Base-by-base conservation (phyloP, 2,888 invertebrate species). In the Imbricaverruca yamaguchii region DNA sequence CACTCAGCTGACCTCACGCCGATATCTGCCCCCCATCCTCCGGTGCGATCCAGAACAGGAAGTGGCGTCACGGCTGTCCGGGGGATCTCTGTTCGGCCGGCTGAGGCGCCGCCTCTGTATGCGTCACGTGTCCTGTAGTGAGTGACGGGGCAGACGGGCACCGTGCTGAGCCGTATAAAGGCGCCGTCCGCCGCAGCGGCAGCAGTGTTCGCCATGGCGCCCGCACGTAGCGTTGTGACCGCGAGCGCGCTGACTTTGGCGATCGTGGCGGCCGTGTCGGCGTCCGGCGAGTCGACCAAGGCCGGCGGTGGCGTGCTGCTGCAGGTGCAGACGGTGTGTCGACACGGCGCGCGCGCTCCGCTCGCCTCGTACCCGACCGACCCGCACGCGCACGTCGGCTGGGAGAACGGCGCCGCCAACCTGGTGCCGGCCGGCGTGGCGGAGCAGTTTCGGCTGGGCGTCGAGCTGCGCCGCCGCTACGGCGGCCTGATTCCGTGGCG, bases 261-360 rank as follows among this genome's bases (percentile, higher is more conserved):
- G 23, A 18, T 10, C 23, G n/a, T 23, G 65, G 10, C 65, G n/a
- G n/a, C 18, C 10, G 23, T 23, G 10, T 2, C 65, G 23, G 65
- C 65, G 23, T 13, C 10, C 65, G 0, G 10, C 8, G 9, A 65
- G 53, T 55, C 8, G 39, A 39, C 39, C 39, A 39, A 39, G 39
- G 39, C 39, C 39, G 4, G 39, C 39, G 39, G 39, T 4, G 1
- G 39, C 39, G 39, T 39, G 69, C 74, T 74, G 55, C 21, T 55
- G 18, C 74, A 74, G 55, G 74, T 74, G 53, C 74, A 74, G 74
- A 55, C 74, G 1, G 74, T 74, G 55, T 74, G 74, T 39, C 74
- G 74, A 10, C 74, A 74, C 21, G 74, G 74, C 8, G 53, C 53
- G 2, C 53, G 74, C 10, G 18, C 74, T 15, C 74, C 74, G 9